Conservation (phyloP, 35 echinoderm and acorn worm species). For the Patiria miniata region DNA sequence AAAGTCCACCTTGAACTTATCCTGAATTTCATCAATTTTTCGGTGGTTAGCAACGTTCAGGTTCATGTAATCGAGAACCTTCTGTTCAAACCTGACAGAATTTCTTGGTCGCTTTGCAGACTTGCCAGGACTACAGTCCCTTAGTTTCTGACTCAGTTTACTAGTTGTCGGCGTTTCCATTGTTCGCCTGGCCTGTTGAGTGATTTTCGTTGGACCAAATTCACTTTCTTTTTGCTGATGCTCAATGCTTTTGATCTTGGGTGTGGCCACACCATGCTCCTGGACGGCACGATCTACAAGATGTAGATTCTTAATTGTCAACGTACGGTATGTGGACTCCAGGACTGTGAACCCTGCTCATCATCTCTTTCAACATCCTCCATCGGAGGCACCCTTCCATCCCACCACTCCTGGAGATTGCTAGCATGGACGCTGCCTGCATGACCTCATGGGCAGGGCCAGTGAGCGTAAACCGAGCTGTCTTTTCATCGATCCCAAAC, state of each 20-base stretch:
- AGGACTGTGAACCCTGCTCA: too few species aligned
- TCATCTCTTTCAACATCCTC: too few species aligned
- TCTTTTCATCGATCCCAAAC: neutral
- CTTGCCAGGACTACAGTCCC: neutral
- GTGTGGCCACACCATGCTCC: too few species aligned
- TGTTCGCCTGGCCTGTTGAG: too few species aligned
- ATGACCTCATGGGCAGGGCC: neutral
- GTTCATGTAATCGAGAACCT: conserved; percentile 21
- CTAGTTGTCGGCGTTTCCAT: too few species aligned
- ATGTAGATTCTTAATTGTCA: too few species aligned
- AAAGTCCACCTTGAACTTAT: conserved; percentile 2
- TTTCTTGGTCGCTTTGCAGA: neutral
- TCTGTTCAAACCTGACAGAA: conserved; percentile 30
- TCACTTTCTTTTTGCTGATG: too few species aligned
- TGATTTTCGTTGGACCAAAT: too few species aligned
- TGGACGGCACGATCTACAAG: too few species aligned
- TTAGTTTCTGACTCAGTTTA: neutral
- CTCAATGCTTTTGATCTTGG: too few species aligned
- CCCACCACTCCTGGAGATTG: neutral
- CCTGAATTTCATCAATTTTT: neutral
- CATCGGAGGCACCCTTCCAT: too few species aligned
- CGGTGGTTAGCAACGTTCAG: neutral
- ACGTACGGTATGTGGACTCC: too few species aligned
- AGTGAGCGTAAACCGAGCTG: neutral
- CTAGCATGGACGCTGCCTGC: neutral